These are phyloP conservation scores for Spea multiplicata DNA, from an alignment of 2,113 vertebrate genomes.

Conservation along the genomic window DNA sequence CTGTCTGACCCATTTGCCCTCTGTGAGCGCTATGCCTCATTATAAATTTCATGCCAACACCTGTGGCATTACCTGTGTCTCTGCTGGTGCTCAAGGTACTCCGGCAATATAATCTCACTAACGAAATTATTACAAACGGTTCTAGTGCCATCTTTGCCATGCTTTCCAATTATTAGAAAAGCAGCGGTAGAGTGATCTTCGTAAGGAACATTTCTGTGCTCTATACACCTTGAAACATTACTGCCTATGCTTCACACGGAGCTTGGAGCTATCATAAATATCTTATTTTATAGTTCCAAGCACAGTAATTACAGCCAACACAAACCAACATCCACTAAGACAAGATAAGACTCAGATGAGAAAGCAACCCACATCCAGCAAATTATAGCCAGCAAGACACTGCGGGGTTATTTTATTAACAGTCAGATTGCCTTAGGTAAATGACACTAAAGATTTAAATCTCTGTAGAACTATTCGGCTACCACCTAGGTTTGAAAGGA, in stretches of 20 bases:
- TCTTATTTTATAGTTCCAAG: neutral
- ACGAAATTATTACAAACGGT: constrained; percentile 71
- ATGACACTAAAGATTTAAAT: neutral
- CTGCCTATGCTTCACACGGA: neutral
- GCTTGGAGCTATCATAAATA: constrained; percentile 5
- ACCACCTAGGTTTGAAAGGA: too few relatives aligned
- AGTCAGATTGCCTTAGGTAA: neutral
- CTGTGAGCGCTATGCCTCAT: constrained; percentile 65
- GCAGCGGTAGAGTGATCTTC: constrained; percentile 20
- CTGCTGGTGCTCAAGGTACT: constrained; percentile 62
- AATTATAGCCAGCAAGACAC: constrained; percentile 1
- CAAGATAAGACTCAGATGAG: neutral
- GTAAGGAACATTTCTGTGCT: neutral
- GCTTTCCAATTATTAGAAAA: constrained; percentile 69
- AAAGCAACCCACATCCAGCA: neutral
- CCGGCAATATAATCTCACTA: constrained; percentile 64
- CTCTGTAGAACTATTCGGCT: neutral
- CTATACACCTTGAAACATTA: neutral
- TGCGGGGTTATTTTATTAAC: neutral
- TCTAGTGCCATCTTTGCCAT: constrained; percentile 68
- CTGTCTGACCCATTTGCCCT: constrained; percentile 69
- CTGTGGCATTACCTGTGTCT: constrained; percentile 70
- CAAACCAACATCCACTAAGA: neutral
- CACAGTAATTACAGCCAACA: neutral
- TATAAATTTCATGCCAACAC: constrained; percentile 73